These are phyloP conservation scores for Catocala sponsa DNA, from an alignment of 2,888 invertebrate species.

Conservation along the genomic window DNA sequence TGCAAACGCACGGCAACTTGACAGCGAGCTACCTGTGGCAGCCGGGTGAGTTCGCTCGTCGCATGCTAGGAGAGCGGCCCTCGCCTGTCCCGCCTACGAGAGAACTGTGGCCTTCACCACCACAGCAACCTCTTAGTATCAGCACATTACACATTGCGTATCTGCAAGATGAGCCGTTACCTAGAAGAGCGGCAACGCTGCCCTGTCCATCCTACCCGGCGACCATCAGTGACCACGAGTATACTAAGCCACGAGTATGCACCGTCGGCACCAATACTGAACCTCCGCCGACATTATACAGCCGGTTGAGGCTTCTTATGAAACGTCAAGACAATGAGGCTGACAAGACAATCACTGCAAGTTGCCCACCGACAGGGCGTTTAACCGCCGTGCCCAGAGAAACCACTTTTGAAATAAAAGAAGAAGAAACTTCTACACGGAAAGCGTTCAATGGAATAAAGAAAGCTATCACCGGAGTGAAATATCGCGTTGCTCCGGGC, in stretches of 20 bases:
- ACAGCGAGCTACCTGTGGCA: constrained; percentile 85
- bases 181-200: constrained; percentile 71
- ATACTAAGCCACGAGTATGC: constrained; percentile 67
- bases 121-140: constrained; percentile 77
- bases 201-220: constrained; percentile 68
- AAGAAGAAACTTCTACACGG: constrained; percentile 68
- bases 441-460: constrained; percentile 74
- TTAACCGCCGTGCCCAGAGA: constrained; percentile 73
- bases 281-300: constrained; percentile 69
- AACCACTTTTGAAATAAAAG: constrained; percentile 67
- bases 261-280: constrained; percentile 83
- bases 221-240: constrained; percentile 60
- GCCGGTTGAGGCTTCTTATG: constrained; percentile 64
- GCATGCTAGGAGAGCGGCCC: constrained; percentile 81
- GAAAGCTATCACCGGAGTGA: constrained; percentile 75
- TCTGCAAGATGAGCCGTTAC: constrained; percentile 72
- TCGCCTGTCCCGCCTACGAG: constrained; percentile 81
- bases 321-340: constrained; percentile 62
- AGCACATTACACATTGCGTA: constrained; percentile 83
- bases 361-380: constrained; percentile 64
- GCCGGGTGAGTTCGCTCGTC: constrained; percentile 81
- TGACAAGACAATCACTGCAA: constrained; percentile 47
- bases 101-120: constrained; percentile 77
- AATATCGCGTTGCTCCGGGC: constrained; percentile 76
- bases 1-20: constrained; percentile 83